Evolutionary conservation across 1,140 invertebrate genomes (phyloP).

Genomic region (Brachionus koreanus): DNA sequence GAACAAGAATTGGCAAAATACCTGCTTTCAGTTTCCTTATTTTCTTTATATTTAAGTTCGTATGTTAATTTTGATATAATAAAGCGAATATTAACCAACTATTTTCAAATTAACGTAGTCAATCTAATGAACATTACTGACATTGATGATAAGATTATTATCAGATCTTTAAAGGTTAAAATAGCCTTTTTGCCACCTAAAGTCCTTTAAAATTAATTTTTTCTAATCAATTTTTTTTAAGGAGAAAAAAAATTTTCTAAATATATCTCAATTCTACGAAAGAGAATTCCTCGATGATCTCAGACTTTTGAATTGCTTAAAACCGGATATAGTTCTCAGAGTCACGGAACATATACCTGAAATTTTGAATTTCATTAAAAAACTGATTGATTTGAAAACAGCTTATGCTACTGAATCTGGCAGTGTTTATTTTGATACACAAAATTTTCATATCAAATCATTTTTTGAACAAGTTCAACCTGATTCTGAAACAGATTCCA

Average conservation of each 20-base stretch:
- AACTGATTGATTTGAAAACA: slow-evolving; percentile 64
- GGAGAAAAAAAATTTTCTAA: slow-evolving; percentile 58
- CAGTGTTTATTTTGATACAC: slow-evolving; percentile 78
- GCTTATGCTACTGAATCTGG: slow-evolving; percentile 69
- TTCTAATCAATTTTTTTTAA: slow-evolving; percentile 44
- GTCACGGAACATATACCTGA: slow-evolving; percentile 75
- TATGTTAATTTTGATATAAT: slow-evolving; percentile 82
- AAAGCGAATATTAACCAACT: slow-evolving; percentile 71
- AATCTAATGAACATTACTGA: slow-evolving; percentile 85
- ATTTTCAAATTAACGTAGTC: slow-evolving; percentile 73
- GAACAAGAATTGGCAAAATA: neutral
- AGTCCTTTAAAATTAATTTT: neutral
- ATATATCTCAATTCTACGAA: slow-evolving; percentile 69
- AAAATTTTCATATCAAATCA: slow-evolving; percentile 56
- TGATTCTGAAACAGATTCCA: neutral
- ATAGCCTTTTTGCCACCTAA: neutral
- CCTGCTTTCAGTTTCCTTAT: neutral
- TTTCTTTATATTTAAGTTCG: slow-evolving; percentile 62
- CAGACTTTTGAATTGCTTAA: slow-evolving; percentile 66
- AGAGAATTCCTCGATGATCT: slow-evolving; percentile 78
- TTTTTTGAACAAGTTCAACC: slow-evolving; percentile 30
- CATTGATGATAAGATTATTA: slow-evolving; percentile 92
- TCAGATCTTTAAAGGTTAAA: slow-evolving; percentile 52
- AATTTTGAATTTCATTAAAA: slow-evolving; percentile 72
- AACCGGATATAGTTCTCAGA: slow-evolving; percentile 68